Base-by-base conservation (phyloP, 1,140 invertebrate genomes). In the Cydia strobilella region DNA sequence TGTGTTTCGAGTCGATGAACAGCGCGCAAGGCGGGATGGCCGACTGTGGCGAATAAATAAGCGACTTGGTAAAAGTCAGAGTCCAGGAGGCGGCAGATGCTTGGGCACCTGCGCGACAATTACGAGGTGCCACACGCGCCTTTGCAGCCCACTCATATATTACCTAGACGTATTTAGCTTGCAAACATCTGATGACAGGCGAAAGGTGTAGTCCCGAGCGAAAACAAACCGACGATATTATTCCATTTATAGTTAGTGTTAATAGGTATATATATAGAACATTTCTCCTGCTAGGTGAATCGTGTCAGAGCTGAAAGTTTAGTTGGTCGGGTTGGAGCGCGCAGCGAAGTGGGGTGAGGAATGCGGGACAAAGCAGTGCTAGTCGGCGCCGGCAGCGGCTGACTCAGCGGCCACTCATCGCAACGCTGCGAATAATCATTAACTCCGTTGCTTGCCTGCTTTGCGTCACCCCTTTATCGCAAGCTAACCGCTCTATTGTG, bases 391-490 rank as follows among this genome's bases (percentile, higher is more conserved):
- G 73, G 48, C 71, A 73, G 63, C 74, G 74, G 84, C 89, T 90
- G 89, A 90, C 74, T 92, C 88, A 90, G 86, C 86, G 86, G 75
- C 83, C 82, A 90, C 84, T 91, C 90, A 91, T 91, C 86, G 85
- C 85, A 86, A 87, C 83, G 87, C 89, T 89, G 89, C 86, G 86
- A 92, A 90, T 90, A 90, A 90, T 90, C 85, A 87, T 74, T 74
- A 66, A 74, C 74, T 74, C 39, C 62, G 59, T 62, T 63, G 74
- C 74, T 63, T 20, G 59, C 45, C 74, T 48, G 59, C 84, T 91
- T 91, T 91, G 89, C 89, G 88, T 91, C 89, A 91, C 83, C 88
- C 82, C 77, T 88, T 90, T 91, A 92, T 91, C 88, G 85, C 76
- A 90, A 90, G 88, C 82, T 81, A 84, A 83, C 81, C 83, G 78